These are phyloP conservation scores for Syrista parreyssii DNA, from an alignment of 2,888 invertebrate species.

Conservation along the genomic window DNA sequence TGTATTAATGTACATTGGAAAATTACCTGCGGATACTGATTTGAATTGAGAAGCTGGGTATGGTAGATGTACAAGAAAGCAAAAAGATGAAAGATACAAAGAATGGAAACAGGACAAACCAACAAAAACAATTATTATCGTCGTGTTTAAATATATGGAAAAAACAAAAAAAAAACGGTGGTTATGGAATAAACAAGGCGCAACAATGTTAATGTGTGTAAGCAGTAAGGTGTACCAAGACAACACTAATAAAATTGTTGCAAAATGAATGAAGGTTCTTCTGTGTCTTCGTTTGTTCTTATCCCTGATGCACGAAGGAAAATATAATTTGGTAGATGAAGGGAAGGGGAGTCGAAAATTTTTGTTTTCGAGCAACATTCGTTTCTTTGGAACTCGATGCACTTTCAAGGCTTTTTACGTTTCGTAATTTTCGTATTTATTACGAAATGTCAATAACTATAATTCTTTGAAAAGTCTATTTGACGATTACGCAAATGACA, in stretches of 20 bases:
- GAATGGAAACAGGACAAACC: conserved; percentile 4
- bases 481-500: neutral
- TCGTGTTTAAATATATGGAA: conserved; percentile 27
- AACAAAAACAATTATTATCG: conserved; percentile 20
- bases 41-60: conserved; percentile 15
- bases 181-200: conserved; percentile 11
- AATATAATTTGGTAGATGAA: neutral
- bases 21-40: neutral
- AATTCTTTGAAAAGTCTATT: neutral
- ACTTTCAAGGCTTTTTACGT: neutral
- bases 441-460: neutral
- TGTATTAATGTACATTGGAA: neutral
- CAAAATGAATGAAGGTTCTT: conserved; percentile 9
- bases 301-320: neutral
- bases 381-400: neutral
- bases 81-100: neutral
- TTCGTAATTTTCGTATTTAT: neutral
- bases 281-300: neutral
- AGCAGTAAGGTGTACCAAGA: conserved; percentile 22
- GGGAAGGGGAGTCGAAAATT: neutral
- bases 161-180: conserved; percentile 9
- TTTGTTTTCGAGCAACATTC: neutral
- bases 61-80: conserved; percentile 5
- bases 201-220: conserved; percentile 22
- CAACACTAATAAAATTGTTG: conserved; percentile 26